phyloP scores from a whole-genome alignment of 2,797 vertebrate genomes.

The Hyperoplus lanceolatus region DNA sequence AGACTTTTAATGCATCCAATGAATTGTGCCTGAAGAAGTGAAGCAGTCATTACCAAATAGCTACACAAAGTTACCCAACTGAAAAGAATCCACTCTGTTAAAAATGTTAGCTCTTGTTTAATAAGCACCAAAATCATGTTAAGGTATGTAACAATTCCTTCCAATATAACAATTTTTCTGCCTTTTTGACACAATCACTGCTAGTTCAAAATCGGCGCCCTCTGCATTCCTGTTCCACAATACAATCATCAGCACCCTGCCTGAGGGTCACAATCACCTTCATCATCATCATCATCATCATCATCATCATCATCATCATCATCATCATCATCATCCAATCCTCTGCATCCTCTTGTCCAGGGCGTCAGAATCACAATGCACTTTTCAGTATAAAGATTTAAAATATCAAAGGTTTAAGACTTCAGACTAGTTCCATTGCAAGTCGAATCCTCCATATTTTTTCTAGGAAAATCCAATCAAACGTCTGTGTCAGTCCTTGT shows the following conservation, averaged over 20 bases:
- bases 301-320: neutral
- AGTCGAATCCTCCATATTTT: constrained; percentile 1
- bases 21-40: neutral
- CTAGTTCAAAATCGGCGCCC: constrained; percentile 6
- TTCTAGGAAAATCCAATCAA: neutral
- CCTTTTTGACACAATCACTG: constrained; percentile 7
- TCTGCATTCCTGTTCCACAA: constrained; percentile 12
- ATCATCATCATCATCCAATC: neutral
- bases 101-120: neutral
- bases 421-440: neutral
- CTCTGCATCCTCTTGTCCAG: neutral
- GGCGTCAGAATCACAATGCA: neutral
- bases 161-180: neutral
- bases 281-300: constrained; percentile 18
- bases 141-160: neutral
- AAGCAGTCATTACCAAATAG: neutral
- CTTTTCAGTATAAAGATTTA: neutral
- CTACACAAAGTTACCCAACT: neutral
- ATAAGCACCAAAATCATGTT: too few species aligned
- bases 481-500: neutral
- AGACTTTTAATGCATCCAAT: neutral
- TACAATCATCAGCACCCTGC: constrained; percentile 24
- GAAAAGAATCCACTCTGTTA: neutral
- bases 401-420: neutral
- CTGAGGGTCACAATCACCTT: constrained; percentile 20